phyloP scores from a whole-genome alignment of 2,888 invertebrate genomes.

The Gymnoscelis rufifasciata region DNA sequence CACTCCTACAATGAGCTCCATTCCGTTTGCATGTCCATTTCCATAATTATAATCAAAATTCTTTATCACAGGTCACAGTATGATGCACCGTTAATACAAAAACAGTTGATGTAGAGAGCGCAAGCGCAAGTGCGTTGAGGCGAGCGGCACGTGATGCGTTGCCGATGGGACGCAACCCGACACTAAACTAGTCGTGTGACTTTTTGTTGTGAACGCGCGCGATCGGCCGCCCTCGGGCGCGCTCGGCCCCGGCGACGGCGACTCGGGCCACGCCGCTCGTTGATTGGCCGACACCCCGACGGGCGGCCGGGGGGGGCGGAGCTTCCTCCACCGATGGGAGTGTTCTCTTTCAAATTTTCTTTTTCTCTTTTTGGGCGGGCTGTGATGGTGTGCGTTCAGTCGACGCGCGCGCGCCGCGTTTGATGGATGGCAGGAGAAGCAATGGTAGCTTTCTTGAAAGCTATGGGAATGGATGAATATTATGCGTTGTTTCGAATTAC shows the following conservation, averaged over 20 bases:
- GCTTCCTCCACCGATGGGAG: constrained; percentile 58
- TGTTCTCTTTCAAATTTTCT: constrained; percentile 75
- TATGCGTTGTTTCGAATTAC: constrained; percentile 8
- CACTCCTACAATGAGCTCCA: constrained; percentile 75
- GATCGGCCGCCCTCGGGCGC: constrained; percentile 61
- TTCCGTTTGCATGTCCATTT: constrained; percentile 69
- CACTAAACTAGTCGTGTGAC: constrained; percentile 76
- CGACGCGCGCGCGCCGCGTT: constrained; percentile 60
- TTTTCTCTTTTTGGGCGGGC: constrained; percentile 76
- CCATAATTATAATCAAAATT: constrained; percentile 41
- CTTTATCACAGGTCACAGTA: constrained; percentile 63
- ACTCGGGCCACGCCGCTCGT: constrained; percentile 35
- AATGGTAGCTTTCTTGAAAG: constrained; percentile 45
- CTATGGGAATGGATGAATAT: constrained; percentile 12
- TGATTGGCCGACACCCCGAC: constrained; percentile 47
- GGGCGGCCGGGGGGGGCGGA: constrained; percentile 61
- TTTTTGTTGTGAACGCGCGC: constrained; percentile 75
- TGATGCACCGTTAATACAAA: constrained; percentile 44
- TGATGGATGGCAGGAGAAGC: constrained; percentile 63
- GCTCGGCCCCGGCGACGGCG: constrained; percentile 46
- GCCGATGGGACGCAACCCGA: constrained; percentile 78
- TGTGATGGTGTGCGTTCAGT: constrained; percentile 72
- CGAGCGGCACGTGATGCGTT: constrained; percentile 70
- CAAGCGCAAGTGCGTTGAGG: constrained; percentile 57
- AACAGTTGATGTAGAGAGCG: constrained; percentile 64